Evolutionary conservation across 2,888 invertebrate species (phyloP).

Genomic region (Anoplius nigerrimus): DNA sequence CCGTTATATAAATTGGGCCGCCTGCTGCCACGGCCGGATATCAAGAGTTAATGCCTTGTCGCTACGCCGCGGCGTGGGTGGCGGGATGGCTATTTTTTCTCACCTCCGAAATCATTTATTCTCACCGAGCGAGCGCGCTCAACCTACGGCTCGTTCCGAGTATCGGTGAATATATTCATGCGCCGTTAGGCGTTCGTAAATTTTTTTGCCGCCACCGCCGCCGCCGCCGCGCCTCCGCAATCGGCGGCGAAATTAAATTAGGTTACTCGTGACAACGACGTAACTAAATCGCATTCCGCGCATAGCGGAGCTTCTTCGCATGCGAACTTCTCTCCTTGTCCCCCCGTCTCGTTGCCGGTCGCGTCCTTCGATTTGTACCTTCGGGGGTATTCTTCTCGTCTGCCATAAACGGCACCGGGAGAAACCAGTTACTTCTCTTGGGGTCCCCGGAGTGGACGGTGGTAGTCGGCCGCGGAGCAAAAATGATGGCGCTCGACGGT

Average conservation of each 20-base stretch:
- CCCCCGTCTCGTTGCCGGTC: too few species aligned
- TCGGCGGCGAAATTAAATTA: constrained; percentile 54
- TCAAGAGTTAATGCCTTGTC: neutral
- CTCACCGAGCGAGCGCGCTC: neutral
- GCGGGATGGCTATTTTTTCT: neutral
- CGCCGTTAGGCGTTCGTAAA: too few species aligned
- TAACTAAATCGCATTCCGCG: constrained; percentile 52
- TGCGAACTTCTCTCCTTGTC: constrained; percentile 38
- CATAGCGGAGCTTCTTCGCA: constrained; percentile 44
- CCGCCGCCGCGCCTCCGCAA: too few species aligned
- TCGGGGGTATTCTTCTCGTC: constrained; percentile 39
- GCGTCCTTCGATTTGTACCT: constrained; percentile 47
- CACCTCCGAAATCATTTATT: neutral
- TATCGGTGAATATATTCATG: too few species aligned
- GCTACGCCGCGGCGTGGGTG: too few species aligned
- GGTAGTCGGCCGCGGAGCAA: constrained; percentile 8
- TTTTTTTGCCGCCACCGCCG: neutral
- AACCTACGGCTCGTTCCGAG: too few species aligned
- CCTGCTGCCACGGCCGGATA: neutral
- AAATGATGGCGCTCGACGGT: constrained; percentile 10
- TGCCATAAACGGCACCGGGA: constrained; percentile 42
- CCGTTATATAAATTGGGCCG: too few species aligned
- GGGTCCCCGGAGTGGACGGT: constrained; percentile 11
- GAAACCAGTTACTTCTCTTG: constrained; percentile 51
- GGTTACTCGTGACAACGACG: constrained; percentile 45